Conservation (phyloP, 2,113 vertebrate genomes). For the Butorides virescens region DNA sequence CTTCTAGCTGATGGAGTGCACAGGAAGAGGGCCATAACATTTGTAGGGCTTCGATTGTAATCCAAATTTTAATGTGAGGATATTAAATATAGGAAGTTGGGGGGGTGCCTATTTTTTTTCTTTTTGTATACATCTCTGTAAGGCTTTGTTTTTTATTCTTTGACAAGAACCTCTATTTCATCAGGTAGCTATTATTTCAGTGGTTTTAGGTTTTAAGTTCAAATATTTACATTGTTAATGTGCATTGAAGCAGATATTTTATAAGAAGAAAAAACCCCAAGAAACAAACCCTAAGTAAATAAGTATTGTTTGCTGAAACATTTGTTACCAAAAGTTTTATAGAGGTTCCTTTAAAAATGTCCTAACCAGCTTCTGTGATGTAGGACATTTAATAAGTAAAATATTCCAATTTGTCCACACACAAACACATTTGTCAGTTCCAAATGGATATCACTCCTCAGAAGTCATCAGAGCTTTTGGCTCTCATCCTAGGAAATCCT, state of each 20-base stretch:
- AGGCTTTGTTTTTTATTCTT: background rate
- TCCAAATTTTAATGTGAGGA: background rate
- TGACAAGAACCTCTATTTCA: background rate
- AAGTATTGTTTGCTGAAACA: background rate
- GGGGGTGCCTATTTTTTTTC: accelerated
- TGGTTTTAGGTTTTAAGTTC: background rate
- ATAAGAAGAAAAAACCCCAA: background rate
- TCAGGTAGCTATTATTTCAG: background rate
- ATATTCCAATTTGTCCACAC: background rate
- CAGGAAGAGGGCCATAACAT: background rate
- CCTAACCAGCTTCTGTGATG: background rate
- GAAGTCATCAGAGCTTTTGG: background rate
- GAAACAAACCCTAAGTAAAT: background rate
- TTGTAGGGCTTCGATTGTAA: background rate
- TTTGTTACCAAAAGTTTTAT: background rate
- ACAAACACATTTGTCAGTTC: background rate
- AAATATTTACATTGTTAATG: background rate
- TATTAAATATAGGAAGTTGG: background rate
- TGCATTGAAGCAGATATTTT: background rate
- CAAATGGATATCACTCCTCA: background rate
- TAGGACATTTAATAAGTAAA: background rate
- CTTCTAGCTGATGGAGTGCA: background rate
- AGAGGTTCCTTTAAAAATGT: background rate
- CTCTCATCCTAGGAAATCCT: background rate
- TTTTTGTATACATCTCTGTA: background rate